Conservation (phyloP, 2,888 invertebrate species). For the Cancer borealis region DNA sequence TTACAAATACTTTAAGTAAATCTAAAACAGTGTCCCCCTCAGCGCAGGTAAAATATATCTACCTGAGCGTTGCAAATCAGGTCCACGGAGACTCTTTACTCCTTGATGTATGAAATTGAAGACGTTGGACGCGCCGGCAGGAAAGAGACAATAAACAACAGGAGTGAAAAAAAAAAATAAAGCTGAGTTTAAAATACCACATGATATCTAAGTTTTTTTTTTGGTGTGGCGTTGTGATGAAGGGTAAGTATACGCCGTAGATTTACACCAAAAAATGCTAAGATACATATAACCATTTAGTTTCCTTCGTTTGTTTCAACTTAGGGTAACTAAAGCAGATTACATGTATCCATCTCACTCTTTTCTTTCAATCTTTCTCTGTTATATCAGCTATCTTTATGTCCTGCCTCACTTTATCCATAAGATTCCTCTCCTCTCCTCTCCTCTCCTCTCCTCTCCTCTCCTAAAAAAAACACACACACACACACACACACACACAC, state of each 20-base stretch:
- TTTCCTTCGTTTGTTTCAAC: too few relatives aligned
- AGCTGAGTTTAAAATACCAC: background rate
- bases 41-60: background rate
- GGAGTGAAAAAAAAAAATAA: background rate
- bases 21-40: background rate
- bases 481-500: too few relatives aligned
- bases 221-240: background rate
- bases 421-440: too few relatives aligned
- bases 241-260: background rate
- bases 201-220: too few relatives aligned
- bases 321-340: too few relatives aligned
- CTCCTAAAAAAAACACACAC: too few relatives aligned
- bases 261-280: background rate
- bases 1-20: background rate
- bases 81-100: background rate
- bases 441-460: too few relatives aligned
- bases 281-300: too few relatives aligned
- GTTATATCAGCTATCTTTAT: too few relatives aligned
- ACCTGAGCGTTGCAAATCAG: background rate
- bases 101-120: background rate
- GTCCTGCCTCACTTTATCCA: too few relatives aligned
- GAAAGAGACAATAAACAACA: background rate
- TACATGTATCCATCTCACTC: too few relatives aligned
- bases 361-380: too few relatives aligned
- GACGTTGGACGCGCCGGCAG: background rate